These are phyloP conservation scores for Cyprinodon variegatus DNA, from an alignment of 2,113 vertebrate species.

Conservation along the genomic window DNA sequence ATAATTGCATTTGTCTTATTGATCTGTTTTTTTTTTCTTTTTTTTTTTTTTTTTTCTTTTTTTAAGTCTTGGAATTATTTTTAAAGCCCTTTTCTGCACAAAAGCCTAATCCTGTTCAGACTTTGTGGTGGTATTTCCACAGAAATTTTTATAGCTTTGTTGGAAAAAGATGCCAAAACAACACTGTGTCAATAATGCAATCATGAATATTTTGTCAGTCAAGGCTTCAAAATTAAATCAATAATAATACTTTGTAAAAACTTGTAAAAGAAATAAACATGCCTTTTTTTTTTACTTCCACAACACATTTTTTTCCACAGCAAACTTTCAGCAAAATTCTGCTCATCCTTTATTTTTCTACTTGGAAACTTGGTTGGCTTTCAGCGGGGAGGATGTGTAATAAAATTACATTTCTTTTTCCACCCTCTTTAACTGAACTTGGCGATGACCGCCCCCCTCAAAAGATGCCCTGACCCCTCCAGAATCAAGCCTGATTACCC, in stretches of 20 bases:
- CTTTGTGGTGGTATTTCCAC: neutral
- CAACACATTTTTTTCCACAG: slow-evolving; percentile 19
- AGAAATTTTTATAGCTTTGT: slow-evolving; percentile 1
- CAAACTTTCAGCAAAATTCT: slow-evolving; percentile 18
- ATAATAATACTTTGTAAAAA: neutral
- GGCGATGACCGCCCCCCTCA: slow-evolving; percentile 63
- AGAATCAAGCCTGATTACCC: slow-evolving; percentile 83
- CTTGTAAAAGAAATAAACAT: slow-evolving; percentile 22
- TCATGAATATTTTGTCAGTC: slow-evolving; percentile 2
- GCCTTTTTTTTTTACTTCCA: slow-evolving; percentile 18
- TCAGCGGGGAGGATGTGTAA: slow-evolving; percentile 8
- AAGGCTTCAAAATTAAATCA: slow-evolving; percentile 16
- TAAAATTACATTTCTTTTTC: slow-evolving; percentile 54
- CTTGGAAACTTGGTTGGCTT: slow-evolving; percentile 9
- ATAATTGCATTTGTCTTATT: neutral
- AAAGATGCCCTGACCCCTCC: slow-evolving; percentile 71
- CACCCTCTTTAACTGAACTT: slow-evolving; percentile 52
- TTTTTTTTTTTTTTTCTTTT: neutral
- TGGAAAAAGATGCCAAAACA: slow-evolving; percentile 5
- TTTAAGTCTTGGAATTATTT: neutral
- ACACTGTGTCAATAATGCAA: slow-evolving; percentile 10
- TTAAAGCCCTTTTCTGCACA: slow-evolving; percentile 5
- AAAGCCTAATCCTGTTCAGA: neutral
- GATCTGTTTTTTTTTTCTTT: neutral
- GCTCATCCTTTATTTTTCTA: slow-evolving; percentile 6